Percentiles rank a stretch among this genome's conserved stretches.
Conservation (phyloP, 2,113 vertebrate species). For the Osmerus eperlanus region DNA sequence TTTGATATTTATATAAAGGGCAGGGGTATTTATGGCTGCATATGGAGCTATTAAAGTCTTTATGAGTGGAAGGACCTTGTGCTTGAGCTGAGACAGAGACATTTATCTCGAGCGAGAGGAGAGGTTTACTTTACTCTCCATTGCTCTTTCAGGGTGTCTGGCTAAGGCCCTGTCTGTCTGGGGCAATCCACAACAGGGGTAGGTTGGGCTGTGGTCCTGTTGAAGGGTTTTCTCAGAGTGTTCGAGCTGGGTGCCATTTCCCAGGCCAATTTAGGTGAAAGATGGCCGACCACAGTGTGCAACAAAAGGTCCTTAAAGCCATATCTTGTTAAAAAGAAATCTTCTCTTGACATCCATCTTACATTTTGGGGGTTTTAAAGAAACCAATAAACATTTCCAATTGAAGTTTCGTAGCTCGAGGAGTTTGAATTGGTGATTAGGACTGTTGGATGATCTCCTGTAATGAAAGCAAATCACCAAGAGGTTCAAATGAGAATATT, state of each 20-base stretch:
- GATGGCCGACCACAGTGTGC: too few species aligned
- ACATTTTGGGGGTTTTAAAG: background rate
- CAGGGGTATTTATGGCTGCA: slow-evolving; percentile 20
- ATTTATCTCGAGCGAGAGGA: too few species aligned
- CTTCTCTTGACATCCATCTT: background rate
- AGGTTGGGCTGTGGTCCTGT: too few species aligned
- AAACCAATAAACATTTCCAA: slow-evolving; percentile 36
- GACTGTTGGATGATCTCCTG: slow-evolving; percentile 26
- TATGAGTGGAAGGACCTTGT: slow-evolving; percentile 28
- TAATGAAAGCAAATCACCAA: slow-evolving; percentile 39
- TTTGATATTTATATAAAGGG: slow-evolving; percentile 37
- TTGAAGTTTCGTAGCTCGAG: slow-evolving; percentile 30
- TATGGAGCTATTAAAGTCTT: slow-evolving; percentile 26
- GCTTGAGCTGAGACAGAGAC: slow-evolving; percentile 26
- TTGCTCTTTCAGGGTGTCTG: background rate
- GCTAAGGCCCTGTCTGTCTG: background rate
- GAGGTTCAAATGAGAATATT: slow-evolving; percentile 31
- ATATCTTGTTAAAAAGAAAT: background rate
- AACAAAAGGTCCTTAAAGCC: background rate
- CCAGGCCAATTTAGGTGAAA: background rate
- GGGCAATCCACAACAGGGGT: too few species aligned
- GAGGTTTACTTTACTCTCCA: background rate
- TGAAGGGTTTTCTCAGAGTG: too few species aligned
- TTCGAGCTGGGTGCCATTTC: background rate
- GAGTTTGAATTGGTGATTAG: slow-evolving; percentile 45